A percentile compares a stretch with the other conserved stretches of the same genome.
phyloP scores from a whole-genome alignment of 2,888 invertebrate species.

The Tigriopus californicus region DNA sequence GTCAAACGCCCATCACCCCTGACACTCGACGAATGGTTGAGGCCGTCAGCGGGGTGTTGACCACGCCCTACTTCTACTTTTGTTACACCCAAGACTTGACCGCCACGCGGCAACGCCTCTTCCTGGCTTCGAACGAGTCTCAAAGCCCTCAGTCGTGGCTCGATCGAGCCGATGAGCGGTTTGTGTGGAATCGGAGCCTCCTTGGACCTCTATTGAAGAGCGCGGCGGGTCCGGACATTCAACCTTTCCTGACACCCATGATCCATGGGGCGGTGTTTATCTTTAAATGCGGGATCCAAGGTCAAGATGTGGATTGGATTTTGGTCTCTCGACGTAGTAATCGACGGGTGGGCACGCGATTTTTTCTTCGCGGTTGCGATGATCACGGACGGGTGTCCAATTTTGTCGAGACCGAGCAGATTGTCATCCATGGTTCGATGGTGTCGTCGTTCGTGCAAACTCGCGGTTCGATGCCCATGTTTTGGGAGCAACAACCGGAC shows the following conservation, averaged over 20 bases:
- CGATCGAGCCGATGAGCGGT: conserved; percentile 62
- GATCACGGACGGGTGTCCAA: conserved; percentile 98
- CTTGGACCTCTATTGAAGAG: conserved; percentile 42
- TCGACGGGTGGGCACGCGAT: conserved; percentile 71
- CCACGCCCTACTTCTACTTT: conserved; percentile 74
- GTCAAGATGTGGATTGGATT: conserved; percentile 61
- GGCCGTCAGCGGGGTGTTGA: conserved; percentile 58
- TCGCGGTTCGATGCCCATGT: conserved; percentile 38
- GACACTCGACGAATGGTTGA: background rate
- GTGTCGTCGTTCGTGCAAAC: conserved; percentile 32
- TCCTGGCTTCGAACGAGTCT: conserved; percentile 63
- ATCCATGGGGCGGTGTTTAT: conserved; percentile 75
- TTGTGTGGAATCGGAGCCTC: conserved; percentile 80
- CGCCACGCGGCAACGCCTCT: conserved; percentile 69
- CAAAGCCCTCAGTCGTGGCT: conserved; percentile 41
- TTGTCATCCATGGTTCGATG: conserved; percentile 54
- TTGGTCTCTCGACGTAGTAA: conserved; percentile 73
- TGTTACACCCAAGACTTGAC: conserved; percentile 85
- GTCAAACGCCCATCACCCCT: conserved; percentile 36
- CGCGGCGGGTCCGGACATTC: conserved; percentile 37
- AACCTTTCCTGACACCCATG: conserved; percentile 65
- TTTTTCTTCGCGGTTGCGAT: conserved; percentile 95
- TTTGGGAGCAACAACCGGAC: conserved; percentile 58
- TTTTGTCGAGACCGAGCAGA: conserved; percentile 99
- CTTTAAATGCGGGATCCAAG: conserved; percentile 57